phyloP scores from a whole-genome alignment of 2,797 vertebrate genomes.

The Crenichthys baileyi region DNA sequence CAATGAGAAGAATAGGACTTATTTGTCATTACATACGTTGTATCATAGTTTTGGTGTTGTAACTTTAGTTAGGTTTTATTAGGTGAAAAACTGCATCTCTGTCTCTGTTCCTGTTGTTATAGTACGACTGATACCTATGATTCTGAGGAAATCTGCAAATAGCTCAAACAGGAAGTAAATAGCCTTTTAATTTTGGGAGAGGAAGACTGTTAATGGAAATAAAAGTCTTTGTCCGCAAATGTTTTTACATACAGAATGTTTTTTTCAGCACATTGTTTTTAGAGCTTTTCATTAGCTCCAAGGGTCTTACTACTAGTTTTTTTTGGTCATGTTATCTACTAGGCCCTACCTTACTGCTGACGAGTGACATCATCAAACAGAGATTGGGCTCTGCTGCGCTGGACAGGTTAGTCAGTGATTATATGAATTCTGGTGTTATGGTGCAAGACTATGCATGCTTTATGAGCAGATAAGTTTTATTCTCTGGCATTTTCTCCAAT shows the following conservation, averaged over 20 bases:
- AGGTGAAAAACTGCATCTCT: not conserved
- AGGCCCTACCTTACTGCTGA: constrained; percentile 91
- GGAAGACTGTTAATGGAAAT: not conserved
- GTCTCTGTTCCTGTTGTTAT: not conserved
- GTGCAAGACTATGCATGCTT: not conserved
- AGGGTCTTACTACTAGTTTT: not conserved
- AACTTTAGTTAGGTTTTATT: not conserved
- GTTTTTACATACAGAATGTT: too few relatives aligned
- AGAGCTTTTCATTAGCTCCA: not conserved
- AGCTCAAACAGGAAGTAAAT: not conserved
- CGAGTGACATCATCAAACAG: constrained; percentile 92
- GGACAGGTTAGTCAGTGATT: constrained; percentile 83
- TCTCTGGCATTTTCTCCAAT: not conserved
- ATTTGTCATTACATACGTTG: not conserved
- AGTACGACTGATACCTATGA: not conserved
- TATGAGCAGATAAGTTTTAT: not conserved
- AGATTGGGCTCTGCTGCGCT: constrained; percentile 89
- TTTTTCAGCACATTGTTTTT: not conserved
- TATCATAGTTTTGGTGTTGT: not conserved
- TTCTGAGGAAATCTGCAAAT: not conserved
- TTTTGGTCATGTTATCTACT: constrained; percentile 2
- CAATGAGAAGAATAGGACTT: not conserved
- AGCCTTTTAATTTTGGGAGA: not conserved
- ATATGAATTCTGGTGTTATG: not conserved
- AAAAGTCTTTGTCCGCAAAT: not conserved